Evolutionary conservation across 2,888 invertebrate genomes (phyloP).

Genomic region (Eupithecia pulchellata): DNA sequence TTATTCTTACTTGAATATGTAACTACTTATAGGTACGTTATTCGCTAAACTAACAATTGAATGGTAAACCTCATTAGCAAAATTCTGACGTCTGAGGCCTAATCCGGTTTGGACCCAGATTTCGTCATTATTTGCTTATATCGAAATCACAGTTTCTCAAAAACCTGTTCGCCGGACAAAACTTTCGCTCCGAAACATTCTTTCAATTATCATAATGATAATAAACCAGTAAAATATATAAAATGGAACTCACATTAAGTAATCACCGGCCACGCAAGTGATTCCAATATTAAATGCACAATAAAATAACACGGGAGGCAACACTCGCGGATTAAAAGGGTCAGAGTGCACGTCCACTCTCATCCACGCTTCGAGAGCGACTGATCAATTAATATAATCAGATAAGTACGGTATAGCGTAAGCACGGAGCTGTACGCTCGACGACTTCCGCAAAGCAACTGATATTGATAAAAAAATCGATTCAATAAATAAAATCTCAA

Average conservation of each 20-base stretch:
- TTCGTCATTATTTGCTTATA: slow-evolving; percentile 28
- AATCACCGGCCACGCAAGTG: slow-evolving; percentile 33
- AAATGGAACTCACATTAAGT: slow-evolving; percentile 33
- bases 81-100: slow-evolving; percentile 3
- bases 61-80: slow-evolving; percentile 13
- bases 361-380: slow-evolving; percentile 46
- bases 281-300: slow-evolving; percentile 41
- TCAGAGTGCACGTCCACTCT: slow-evolving; percentile 51
- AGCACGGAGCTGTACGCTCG: slow-evolving; percentile 16
- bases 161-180: slow-evolving; percentile 21
- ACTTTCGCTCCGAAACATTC: slow-evolving; percentile 46
- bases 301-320: slow-evolving; percentile 29
- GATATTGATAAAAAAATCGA: slow-evolving; percentile 34
- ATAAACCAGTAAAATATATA: background rate
- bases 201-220: background rate
- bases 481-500: slow-evolving; percentile 11
- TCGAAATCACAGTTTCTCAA: slow-evolving; percentile 17
- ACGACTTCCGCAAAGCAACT: slow-evolving; percentile 45
- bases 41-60: slow-evolving; percentile 6
- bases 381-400: slow-evolving; percentile 41
- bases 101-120: slow-evolving; percentile 21
- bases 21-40: background rate
- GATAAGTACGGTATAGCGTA: slow-evolving; percentile 29
- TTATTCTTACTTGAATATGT: slow-evolving; percentile 9
- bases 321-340: slow-evolving; percentile 51